phyloP scores from a whole-genome alignment of 1,140 invertebrate genomes.

The Drosophila nigromelanica region DNA sequence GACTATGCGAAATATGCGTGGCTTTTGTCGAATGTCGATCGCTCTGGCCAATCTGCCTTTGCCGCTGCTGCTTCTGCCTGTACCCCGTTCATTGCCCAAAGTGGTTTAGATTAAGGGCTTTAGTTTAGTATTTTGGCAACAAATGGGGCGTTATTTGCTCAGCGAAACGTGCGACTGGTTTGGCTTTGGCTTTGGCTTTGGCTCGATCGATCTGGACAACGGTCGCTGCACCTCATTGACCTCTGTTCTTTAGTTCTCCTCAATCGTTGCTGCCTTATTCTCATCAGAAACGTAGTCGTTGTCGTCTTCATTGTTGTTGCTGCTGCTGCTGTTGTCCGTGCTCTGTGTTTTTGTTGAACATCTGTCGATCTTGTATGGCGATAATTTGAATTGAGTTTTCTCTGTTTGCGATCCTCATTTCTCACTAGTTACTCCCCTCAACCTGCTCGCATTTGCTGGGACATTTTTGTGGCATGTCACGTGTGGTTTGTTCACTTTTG shows the following conservation, averaged over 20 bases:
- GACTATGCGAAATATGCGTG: conserved; percentile 80
- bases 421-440: conserved; percentile 26
- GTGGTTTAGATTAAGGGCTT: conserved; percentile 82
- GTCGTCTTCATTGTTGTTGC: conserved; percentile 40
- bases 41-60: conserved; percentile 47
- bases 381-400: conserved; percentile 83
- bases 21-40: conserved; percentile 70
- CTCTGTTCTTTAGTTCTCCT: conserved; percentile 32
- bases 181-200: conserved; percentile 34
- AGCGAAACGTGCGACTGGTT: conserved; percentile 78
- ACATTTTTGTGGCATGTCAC: conserved; percentile 34
- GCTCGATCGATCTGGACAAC: conserved; percentile 63
- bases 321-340: conserved; percentile 32
- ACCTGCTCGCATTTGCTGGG: neutral
- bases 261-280: conserved; percentile 7
- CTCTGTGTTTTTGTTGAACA: conserved; percentile 62
- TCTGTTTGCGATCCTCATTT: conserved; percentile 54
- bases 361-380: conserved; percentile 80
- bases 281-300: conserved; percentile 4
- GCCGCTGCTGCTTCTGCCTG: neutral
- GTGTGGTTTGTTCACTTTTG: neutral
- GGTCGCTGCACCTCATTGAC: conserved; percentile 75
- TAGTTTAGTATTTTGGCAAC: conserved; percentile 57
- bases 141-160: conserved; percentile 79
- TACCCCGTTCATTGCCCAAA: conserved; percentile 61